Percentiles rank a stretch among this genome's conserved stretches.
Conservation (phyloP, 2,113 vertebrate genomes). For the Taxidea taxus region DNA sequence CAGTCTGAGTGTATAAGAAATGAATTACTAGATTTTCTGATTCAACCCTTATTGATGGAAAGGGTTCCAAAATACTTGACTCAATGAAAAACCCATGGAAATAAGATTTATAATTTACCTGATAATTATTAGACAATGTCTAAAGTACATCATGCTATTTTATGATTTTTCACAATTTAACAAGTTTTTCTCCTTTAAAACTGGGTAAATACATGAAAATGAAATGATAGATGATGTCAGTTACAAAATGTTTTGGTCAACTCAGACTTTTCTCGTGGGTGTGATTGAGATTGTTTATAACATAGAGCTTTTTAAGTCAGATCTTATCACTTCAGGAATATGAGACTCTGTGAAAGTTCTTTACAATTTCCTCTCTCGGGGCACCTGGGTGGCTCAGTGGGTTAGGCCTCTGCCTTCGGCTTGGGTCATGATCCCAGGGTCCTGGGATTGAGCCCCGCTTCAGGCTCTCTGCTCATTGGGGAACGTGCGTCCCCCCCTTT, state of each 20-base stretch:
- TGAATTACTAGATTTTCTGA: neutral
- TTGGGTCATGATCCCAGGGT: no score
- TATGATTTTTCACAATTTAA: neutral
- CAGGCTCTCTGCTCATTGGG: no score
- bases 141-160: neutral
- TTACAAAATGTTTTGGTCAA: neutral
- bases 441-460: no score
- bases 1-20: neutral
- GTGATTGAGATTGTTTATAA: neutral
- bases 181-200: neutral
- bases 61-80: neutral
- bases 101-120: neutral
- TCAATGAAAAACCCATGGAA: neutral
- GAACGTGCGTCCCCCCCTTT: no score
- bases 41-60: neutral
- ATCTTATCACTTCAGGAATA: neutral
- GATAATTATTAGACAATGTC: neutral
- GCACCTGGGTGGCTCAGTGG: no score
- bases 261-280: neutral
- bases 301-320: neutral
- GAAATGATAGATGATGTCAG: neutral
- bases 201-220: neutral
- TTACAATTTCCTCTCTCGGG: neutral
- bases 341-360: neutral
- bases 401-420: no score